These are phyloP conservation scores for Trichogramma evanescens DNA, from an alignment of 2,888 invertebrate genomes.

Conservation along the genomic window DNA sequence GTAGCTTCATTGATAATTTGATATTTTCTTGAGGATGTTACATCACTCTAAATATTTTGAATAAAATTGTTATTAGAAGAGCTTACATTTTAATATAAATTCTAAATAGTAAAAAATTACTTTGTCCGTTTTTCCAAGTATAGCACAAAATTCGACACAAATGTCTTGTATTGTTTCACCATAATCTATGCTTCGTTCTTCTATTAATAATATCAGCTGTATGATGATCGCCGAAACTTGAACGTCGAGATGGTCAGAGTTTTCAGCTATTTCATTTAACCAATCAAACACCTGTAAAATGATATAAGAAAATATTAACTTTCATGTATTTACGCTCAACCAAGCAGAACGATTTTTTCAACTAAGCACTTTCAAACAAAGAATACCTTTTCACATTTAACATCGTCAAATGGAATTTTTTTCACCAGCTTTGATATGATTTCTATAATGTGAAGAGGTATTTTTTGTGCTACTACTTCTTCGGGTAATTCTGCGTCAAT, in stretches of 20 bases:
- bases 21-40: conserved; percentile 25
- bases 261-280: conserved; percentile 28
- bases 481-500: conserved; percentile 30
- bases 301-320: background rate
- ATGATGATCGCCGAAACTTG: conserved; percentile 29
- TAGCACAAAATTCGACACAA: conserved; percentile 44
- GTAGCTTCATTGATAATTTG: conserved; percentile 45
- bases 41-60: conserved; percentile 23
- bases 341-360: background rate
- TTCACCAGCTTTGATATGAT: conserved; percentile 33
- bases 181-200: conserved; percentile 32
- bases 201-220: conserved; percentile 34
- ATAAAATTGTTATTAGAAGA: background rate
- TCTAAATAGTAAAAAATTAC: conserved; percentile 33
- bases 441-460: conserved; percentile 34
- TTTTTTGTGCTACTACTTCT: conserved; percentile 27
- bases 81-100: background rate
- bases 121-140: conserved; percentile 47
- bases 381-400: conserved; percentile 22
- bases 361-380: background rate
- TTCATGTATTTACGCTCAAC: background rate
- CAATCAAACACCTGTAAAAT: conserved; percentile 30
- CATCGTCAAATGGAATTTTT: conserved; percentile 32
- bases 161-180: conserved; percentile 43
- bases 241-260: conserved; percentile 25